Base-by-base conservation (phyloP, 2,888 invertebrate species). In the Mimas tiliae region DNA sequence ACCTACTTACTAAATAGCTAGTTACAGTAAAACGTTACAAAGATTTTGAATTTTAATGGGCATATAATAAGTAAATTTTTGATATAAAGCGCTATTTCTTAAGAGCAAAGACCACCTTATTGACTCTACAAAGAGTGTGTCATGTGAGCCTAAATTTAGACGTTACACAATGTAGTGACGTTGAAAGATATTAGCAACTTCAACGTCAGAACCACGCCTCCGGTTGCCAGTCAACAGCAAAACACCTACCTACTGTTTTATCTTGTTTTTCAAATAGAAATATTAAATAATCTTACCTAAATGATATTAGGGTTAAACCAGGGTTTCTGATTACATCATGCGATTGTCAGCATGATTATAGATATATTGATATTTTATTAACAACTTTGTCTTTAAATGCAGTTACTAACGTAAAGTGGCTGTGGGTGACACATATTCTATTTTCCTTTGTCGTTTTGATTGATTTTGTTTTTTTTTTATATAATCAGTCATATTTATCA, bases 131-230 rank as follows among this genome's bases (percentile, higher is more conserved):
- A 19, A 2, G 11, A 11, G 6, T 34, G 7, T 33, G 14, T 14
- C n/a, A 50, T 50, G 6, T 19, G 2, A 19, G 6, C 6, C 58
- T 55, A 65, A 34, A 73, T 78, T 80, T 78, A 78, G 70, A 71
- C 45, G 72, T 86, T 85, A 70, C 79, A 79, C 72, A 85, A 84
- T 69, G 67, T 50, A 64, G 63, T 86, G 84, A 87, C 83, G 87
- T 72, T 64, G 65, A 0, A 68, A 34, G n/a, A 33, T 66, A 67
- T 53, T 45, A 53, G 16, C 16, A 4, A 27, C 27, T n/a, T 58
- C 65, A 51, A 73, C 91, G 91, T 91, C 88, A 90, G 72, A 76
- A 82, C 88, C 92, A 87, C 91, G 88, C 92, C 92, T 82, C 87
- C 87, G 77, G 85, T 85, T 86, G 80, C 86, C 77, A 85, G 76